Percentiles rank a stretch among this genome's conserved stretches.
Conservation (phyloP, 2,113 vertebrate species). For the Terrapene triunguis region DNA sequence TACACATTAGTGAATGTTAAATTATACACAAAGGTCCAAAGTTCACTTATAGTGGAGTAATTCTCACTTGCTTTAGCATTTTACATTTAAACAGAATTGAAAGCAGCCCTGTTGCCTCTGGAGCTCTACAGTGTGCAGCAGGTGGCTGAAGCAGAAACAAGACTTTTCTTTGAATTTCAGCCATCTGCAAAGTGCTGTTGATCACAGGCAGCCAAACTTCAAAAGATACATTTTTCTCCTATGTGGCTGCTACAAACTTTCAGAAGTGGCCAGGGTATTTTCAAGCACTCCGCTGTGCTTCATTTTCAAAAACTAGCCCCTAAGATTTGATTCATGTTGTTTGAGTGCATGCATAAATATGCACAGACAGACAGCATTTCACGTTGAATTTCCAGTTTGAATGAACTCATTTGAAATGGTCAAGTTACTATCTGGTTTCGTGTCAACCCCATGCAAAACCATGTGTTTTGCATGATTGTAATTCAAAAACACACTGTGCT, state of each 20-base stretch:
- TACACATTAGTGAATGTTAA: background rate
- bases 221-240: background rate
- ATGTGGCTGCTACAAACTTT: background rate
- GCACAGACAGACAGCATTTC: fast-evolving
- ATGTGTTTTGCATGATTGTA: background rate
- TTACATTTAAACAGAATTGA: background rate
- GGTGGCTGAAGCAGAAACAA: background rate
- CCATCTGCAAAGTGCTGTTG: background rate
- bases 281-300: background rate
- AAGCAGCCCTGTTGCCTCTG: background rate
- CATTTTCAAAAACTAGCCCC: background rate
- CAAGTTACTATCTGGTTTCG: background rate
- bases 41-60: background rate
- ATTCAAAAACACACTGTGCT: background rate
- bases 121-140: background rate
- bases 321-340: background rate
- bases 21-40: background rate
- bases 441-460: background rate
- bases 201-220: background rate
- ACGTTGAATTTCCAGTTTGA: background rate
- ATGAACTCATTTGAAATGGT: background rate
- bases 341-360: background rate
- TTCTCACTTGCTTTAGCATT: background rate
- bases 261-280: background rate
- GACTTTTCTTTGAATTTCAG: background rate